A percentile compares a stretch with the other conserved stretches of the same genome.
Conservation (phyloP, 30 jellyfish, hydroid and myxozoan genomes). For the Aurelia sp. region DNA sequence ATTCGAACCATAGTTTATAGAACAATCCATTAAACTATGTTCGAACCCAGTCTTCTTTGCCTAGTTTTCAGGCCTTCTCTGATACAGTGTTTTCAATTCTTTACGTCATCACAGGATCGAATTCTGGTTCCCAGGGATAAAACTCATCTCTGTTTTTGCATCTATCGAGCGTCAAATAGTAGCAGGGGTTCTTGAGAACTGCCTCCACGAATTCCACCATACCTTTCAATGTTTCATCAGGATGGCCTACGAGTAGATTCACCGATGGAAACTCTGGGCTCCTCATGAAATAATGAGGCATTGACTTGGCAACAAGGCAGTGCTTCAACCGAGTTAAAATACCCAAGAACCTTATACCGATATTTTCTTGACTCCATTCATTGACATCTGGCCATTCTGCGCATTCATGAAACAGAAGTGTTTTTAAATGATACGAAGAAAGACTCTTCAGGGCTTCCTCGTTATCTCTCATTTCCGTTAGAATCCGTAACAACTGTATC, state of each 20-base stretch:
- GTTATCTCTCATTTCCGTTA: slow-evolving; percentile 80
- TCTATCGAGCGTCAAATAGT: slow-evolving; percentile 15
- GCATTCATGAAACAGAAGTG: slow-evolving; percentile 66
- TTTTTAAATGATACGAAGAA: slow-evolving; percentile 80
- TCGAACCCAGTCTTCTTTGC: too few species aligned
- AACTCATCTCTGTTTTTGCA: slow-evolving; percentile 34
- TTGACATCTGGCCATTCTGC: slow-evolving; percentile 36
- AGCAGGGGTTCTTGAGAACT: slow-evolving; percentile 41
- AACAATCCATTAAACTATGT: too few species aligned
- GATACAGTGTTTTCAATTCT: background rate
- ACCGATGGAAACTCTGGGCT: slow-evolving; percentile 71
- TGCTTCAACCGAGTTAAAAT: slow-evolving; percentile 28
- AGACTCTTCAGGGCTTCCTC: slow-evolving; percentile 54
- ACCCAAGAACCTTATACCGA: slow-evolving; percentile 50
- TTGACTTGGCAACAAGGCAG: slow-evolving; percentile 11
- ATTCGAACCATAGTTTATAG: too few species aligned
- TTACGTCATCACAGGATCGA: slow-evolving; percentile 28
- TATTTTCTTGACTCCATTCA: slow-evolving; percentile 52
- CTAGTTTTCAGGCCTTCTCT: too few species aligned
- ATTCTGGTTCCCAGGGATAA: slow-evolving; percentile 71
- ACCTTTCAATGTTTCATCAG: slow-evolving; percentile 11
- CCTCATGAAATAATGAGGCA: slow-evolving; percentile 71
- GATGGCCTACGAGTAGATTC: slow-evolving; percentile 58
- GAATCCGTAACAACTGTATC: slow-evolving; percentile 63
- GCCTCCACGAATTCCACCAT: slow-evolving; percentile 58